Base-by-base conservation (phyloP, 1,140 invertebrate genomes). In the Neoseiulus cucumeris region DNA sequence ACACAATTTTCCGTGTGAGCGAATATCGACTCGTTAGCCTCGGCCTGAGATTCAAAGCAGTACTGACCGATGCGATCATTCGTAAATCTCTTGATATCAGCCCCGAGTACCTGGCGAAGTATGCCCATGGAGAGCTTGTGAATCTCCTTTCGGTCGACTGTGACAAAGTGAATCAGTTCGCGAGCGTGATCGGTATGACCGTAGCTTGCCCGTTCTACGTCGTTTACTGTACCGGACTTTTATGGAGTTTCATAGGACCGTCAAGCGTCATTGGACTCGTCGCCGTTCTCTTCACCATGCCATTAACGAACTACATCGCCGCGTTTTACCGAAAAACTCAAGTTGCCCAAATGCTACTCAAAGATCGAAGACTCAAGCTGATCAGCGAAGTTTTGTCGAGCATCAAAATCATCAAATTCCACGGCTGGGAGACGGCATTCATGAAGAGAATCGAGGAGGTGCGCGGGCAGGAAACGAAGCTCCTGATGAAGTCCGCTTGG, bases 131-230 rank as follows among this genome's bases (percentile, higher is more conserved):
- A 65, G 89, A 91, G 80, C 86, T 88, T 71, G 89, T 94, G 0
- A 94, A 94, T 75, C 76, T 95, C 64, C 94, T 94, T 89, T 85
- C 91, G 0, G 87, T 91, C 0, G 88, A 91, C 75, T 82, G 82
- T 1, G 83, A 85, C 71, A 77, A 87, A 67, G 88, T 93, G 70
- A 85, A 91, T 80, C 89, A 92, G 72, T 76, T 92, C 39, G 87
- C 85, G 1, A 83, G 85, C 0, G 95, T 93, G 73, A 77, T 97
- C 65, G 93, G 95, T 75, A 91, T 92, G 84, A 82, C 97, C 69
- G 97, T 92, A 92, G 95, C 91, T 0, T 91, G 89, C 1, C 93
- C 92, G 0, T 76, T 96, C 7, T 91, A 95, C 79, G 95, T 97
- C 69, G 78, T 76, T 12, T 73, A 95, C 9, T 85, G 89, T 0